Evolutionary conservation across 2,113 vertebrate species (phyloP).

Genomic region (Elephas maximus): DNA sequence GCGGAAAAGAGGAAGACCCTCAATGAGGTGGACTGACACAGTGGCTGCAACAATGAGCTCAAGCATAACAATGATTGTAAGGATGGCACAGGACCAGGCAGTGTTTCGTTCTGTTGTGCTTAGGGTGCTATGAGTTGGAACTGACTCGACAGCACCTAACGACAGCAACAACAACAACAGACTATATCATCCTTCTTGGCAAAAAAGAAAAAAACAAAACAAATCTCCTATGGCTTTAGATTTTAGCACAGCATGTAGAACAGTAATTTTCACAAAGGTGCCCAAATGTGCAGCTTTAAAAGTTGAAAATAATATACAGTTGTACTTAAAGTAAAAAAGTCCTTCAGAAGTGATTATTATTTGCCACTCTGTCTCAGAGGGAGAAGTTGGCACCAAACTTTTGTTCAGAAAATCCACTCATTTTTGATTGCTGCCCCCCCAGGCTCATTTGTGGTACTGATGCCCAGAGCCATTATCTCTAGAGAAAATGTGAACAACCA

Average conservation of each 20-base stretch:
- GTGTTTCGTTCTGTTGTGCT: background rate
- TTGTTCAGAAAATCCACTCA: background rate
- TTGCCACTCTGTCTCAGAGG: background rate
- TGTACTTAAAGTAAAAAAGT: background rate
- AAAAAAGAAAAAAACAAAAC: background rate
- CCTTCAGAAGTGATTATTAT: background rate
- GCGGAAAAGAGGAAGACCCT: background rate
- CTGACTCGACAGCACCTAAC: background rate
- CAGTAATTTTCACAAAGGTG: background rate
- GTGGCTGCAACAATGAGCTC: background rate
- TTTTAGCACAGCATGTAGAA: background rate
- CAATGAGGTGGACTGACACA: background rate
- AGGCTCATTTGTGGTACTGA: background rate
- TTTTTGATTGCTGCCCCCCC: background rate
- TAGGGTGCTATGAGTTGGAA: background rate
- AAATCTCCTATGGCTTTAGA: background rate
- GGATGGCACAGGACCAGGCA: background rate
- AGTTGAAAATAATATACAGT: background rate
- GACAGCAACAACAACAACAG: background rate
- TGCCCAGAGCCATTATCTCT: background rate
- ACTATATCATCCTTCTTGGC: background rate
- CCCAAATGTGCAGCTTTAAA: background rate
- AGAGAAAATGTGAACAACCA: background rate
- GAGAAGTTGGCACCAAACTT: background rate
- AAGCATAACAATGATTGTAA: no score